A percentile compares a stretch with the other conserved stretches of the same genome.
Conservation (phyloP, 2,797 vertebrate genomes). For the Gambelia wislizenii region DNA sequence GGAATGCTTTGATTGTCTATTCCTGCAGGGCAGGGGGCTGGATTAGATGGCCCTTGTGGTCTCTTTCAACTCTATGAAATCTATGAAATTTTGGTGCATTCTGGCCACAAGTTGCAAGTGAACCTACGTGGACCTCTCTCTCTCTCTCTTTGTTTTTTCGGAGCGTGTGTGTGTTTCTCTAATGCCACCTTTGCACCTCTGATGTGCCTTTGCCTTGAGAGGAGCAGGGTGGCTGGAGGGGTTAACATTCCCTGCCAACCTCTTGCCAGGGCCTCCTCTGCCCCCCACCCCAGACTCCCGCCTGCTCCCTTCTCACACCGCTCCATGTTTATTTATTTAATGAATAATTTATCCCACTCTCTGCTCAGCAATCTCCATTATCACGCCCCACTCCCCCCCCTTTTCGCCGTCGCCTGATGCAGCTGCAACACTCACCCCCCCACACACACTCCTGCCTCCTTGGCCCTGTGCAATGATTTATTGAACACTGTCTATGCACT, state of each 20-base stretch:
- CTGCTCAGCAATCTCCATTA: constrained; percentile 64
- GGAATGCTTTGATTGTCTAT: no score
- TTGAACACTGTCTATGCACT: constrained; percentile 70
- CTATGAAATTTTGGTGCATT: neutral
- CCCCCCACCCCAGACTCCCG: constrained; percentile 49
- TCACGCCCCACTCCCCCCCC: neutral
- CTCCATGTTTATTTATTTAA: constrained; percentile 84
- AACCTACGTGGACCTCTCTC: no score
- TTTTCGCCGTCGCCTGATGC: neutral
- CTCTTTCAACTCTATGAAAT: neutral
- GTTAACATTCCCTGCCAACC: constrained; percentile 72
- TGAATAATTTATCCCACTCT: constrained; percentile 82
- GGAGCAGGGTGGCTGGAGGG: constrained; percentile 39
- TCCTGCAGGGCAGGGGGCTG: no score
- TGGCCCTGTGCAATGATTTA: constrained; percentile 71
- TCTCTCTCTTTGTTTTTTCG: no score
- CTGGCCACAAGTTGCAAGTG: neutral
- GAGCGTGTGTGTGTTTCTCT: no score
- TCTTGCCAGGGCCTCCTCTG: constrained; percentile 58
- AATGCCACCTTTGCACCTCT: neutral
- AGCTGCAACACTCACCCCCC: constrained; percentile 9
- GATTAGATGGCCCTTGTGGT: no score
- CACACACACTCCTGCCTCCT: constrained; percentile 27
- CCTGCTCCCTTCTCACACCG: constrained; percentile 53
- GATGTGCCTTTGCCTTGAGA: neutral